A percentile compares a stretch with the other conserved stretches of the same genome.
Evolutionary conservation across 2,797 vertebrate species (phyloP).

Genomic region (Spondyliosoma cantharus): DNA sequence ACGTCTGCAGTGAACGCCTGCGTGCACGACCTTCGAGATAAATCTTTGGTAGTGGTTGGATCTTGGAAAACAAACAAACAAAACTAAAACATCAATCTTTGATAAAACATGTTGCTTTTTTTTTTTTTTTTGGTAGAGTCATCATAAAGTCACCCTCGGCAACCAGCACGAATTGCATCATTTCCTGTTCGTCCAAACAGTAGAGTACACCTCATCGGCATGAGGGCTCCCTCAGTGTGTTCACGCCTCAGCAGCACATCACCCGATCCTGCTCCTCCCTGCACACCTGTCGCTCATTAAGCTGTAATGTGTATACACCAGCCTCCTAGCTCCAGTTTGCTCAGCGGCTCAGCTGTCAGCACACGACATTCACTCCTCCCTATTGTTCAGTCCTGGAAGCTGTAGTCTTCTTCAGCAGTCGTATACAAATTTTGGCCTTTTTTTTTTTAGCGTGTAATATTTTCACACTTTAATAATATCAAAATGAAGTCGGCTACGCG

Average conservation of each 20-base stretch:
- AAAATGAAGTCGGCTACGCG: not conserved
- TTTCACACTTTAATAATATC: no score
- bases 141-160: not conserved
- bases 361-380: not conserved
- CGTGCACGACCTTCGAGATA: not conserved
- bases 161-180: not conserved
- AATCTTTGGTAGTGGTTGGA: not conserved
- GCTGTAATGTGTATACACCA: not conserved
- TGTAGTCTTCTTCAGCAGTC: no score
- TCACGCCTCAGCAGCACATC: slow-evolving; percentile 11
- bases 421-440: not conserved
- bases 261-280: slow-evolving; percentile 30
- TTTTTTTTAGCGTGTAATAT: no score
- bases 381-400: not conserved
- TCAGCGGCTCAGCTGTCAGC: not conserved
- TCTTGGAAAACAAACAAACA: slow-evolving; percentile 2
- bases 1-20: not conserved
- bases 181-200: not conserved
- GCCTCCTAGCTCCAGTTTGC: slow-evolving; percentile 12
- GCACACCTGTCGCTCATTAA: not conserved
- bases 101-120: not conserved
- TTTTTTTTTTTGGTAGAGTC: not conserved
- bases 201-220: not conserved
- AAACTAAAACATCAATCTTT: not conserved
- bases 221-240: not conserved